Conservation (phyloP, 2,888 invertebrate species). For the Rhyacophila evoluta region DNA sequence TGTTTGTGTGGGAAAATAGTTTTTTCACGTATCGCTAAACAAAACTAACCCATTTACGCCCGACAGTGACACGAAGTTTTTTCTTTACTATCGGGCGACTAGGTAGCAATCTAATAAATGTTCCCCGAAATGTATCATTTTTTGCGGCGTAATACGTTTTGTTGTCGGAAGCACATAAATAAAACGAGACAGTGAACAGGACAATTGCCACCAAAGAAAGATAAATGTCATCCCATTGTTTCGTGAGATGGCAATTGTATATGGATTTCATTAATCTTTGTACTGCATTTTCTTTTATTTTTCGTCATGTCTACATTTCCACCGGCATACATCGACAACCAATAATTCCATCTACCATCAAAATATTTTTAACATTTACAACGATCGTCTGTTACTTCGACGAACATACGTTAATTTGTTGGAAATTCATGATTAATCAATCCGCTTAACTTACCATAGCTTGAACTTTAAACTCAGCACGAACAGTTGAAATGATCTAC, state of each 20-base stretch:
- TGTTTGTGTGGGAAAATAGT: too few species aligned
- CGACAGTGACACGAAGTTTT: background rate
- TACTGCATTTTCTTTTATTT: constrained; percentile 30
- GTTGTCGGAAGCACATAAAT: constrained; percentile 10
- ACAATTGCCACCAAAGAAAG: constrained; percentile 24
- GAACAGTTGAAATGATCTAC: too few species aligned
- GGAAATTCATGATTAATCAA: too few species aligned
- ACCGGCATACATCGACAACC: background rate
- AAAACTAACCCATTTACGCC: background rate
- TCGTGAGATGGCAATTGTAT: constrained; percentile 25
- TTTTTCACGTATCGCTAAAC: too few species aligned
- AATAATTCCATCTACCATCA: background rate
- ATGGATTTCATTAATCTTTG: constrained; percentile 39
- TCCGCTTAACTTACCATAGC: too few species aligned
- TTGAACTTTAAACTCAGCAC: too few species aligned
- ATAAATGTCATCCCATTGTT: constrained; percentile 38
- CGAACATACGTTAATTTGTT: too few species aligned
- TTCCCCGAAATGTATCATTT: background rate
- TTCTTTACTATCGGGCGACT: background rate
- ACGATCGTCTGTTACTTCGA: too few species aligned
- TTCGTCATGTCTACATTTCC: constrained; percentile 14
- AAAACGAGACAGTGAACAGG: constrained; percentile 8
- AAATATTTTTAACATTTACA: background rate
- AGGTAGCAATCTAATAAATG: background rate
- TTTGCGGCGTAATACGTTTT: background rate